Evolutionary conservation across 2,797 vertebrate species (phyloP), one percentile per base, ranked within the genome.

Genomic region (Sphaeramia orbicularis): DNA sequence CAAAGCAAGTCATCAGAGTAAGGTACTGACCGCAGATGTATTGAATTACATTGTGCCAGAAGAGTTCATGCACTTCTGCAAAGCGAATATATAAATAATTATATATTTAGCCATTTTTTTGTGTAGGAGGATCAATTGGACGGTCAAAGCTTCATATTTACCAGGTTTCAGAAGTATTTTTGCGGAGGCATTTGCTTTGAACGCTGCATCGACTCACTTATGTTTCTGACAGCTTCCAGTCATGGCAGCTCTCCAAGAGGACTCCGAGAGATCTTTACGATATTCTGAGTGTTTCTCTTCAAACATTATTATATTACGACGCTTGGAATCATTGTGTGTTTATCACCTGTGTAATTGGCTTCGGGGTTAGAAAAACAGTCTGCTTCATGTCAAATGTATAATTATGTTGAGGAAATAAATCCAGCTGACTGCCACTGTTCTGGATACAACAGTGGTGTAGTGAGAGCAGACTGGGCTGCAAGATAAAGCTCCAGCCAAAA

Each of bases 401-500:
- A 78, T 10, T 57, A 67, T 48, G 67, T 27, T 30, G 32, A 61
- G 44, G 16, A 69, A 81, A 76, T 65, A 65, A 71, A 62, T 52
- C 48, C 54, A 59, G 66, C 61, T 61, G 60, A 49, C 40, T 18
- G 30, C n/a, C 7, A 53, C 58, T 59, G 56, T 15, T 52, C 61
- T 51, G 21, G 10, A 24, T 47, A 64, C n/a, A 67, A 62, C 51
- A 43, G 38, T 53, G 51, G 61, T 50, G 42, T 57, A 67, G 75
- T 75, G 67, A 47, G 57, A 63, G 75, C 57, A 59, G 15, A 49
- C 67, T 67, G 60, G 72, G 75, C 53, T 78, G 73, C 15, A 67
- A 87, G 83, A 87, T 84, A 84, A 85, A 86, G 66, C 54, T 51
- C 1, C 54, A 74, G 77, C 80, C 76, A 80, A 74, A 16, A 78